phyloP scores from a whole-genome alignment of 1,140 invertebrate genomes.

The Bombus huntii region DNA sequence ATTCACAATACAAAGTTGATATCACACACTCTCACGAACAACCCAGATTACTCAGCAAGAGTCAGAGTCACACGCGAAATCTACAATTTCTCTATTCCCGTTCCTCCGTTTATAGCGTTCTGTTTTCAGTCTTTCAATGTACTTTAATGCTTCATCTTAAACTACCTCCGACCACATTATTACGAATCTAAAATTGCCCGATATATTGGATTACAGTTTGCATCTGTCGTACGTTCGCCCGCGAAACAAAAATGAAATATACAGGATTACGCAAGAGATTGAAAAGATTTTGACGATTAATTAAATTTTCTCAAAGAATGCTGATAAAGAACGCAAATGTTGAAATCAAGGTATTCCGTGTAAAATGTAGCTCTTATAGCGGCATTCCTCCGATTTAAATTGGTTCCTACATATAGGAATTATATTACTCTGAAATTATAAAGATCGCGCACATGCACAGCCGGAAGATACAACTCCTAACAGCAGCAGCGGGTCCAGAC shows the following conservation, averaged over 20 bases:
- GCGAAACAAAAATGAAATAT: neutral
- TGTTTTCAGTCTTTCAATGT: neutral
- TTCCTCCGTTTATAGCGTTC: neutral
- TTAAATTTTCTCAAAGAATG: neutral
- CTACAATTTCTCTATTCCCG: neutral
- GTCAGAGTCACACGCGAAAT: slow-evolving; percentile 8
- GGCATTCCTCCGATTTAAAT: neutral
- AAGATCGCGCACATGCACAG: no score
- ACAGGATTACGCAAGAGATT: neutral
- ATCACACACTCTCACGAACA: slow-evolving; percentile 14
- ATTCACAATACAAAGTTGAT: slow-evolving; percentile 13
- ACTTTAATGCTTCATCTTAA: neutral
- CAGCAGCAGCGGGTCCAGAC: neutral
- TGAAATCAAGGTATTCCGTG: no score
- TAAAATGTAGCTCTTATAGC: no score
- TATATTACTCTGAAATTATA: neutral
- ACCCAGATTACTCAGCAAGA: neutral
- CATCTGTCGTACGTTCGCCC: no score
- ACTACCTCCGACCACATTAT: neutral
- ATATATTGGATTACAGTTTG: neutral
- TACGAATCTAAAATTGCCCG: neutral
- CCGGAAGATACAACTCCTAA: neutral
- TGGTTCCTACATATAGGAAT: no score
- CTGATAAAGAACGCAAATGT: no score
- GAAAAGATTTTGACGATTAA: neutral